Base-by-base conservation (phyloP, 2,113 vertebrate genomes). In the Tringa solitaria region DNA sequence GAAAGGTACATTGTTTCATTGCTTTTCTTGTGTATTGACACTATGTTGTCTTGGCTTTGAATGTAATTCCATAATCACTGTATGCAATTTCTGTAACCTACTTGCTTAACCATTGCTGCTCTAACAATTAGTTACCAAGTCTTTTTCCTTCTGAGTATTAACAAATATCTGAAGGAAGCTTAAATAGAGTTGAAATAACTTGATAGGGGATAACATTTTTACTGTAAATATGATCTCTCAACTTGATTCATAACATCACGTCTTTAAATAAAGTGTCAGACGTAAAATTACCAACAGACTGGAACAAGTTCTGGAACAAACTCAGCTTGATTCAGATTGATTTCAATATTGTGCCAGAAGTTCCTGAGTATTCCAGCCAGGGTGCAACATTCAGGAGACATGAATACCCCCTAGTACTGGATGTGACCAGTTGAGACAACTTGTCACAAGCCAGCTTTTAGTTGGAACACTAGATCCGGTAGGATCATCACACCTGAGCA, bases 1-100 rank as follows among this genome's bases (percentile, higher is more conserved):
- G 98, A 93, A 98, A 99, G 99, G 99, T 99, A 98, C 35, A 95
- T 88, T 50, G 32, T 60, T 65, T 37, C 43, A 9, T 39, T 77
- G 50, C 18, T 16, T 14, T 69, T 72, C 39, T 35, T 69, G 14
- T 41, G 23, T 56, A 67, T 35, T 28, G 39, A 64, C 50, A 41
- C 12, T 35, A 2, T 50, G 11, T 82, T 50, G 11, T 82, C 77
- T 50, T 84, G 3, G 6, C 7, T 90, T 69, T 51, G 17, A 78
- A 78, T 84, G 67, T 35, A 83, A 33, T 78, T 89, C 59, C n/a
- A 9, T 74, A 22, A n/a, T 35, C 23, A 15, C 24, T 72, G 18
- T 50, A 3, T 78, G 39, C 64, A n/a, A 19, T 74, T 94, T 87
- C 59, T 83, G 53, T 54, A 69, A 15, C 54, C 80, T 74, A 39